Evolutionary conservation across 2,113 vertebrate genomes (phyloP).

Genomic region (Macquaria ambigua): DNA sequence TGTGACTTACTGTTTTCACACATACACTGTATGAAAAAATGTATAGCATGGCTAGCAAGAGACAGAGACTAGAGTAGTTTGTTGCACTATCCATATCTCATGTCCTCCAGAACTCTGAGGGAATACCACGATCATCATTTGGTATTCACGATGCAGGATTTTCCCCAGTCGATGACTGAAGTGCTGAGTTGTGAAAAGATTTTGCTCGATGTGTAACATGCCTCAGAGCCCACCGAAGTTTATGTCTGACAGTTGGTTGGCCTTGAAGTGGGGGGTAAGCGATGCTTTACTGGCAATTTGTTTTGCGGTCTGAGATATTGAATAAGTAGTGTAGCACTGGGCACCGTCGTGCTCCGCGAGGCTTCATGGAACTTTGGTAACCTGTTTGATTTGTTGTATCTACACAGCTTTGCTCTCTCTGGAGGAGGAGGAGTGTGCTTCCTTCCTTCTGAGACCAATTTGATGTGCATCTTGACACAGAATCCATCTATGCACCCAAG

Average conservation of each 20-base stretch:
- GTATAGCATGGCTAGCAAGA: neutral
- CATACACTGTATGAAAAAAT: conserved; percentile 6
- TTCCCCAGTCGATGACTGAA: conserved; percentile 39
- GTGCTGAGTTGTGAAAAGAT: conserved; percentile 56
- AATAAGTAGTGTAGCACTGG: conserved; percentile 48
- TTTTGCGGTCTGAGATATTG: conserved; percentile 57
- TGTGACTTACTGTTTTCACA: neutral
- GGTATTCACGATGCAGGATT: conserved; percentile 47
- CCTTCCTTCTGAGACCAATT: conserved; percentile 32
- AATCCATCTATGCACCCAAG: neutral
- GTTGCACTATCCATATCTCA: conserved; percentile 13
- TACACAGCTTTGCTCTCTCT: conserved; percentile 22
- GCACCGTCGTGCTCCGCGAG: conserved; percentile 50
- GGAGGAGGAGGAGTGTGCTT: conserved; percentile 23
- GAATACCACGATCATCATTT: conserved; percentile 43
- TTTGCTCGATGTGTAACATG: conserved; percentile 42
- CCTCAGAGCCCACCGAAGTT: conserved; percentile 44
- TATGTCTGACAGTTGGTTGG: conserved; percentile 52
- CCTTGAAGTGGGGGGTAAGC: conserved; percentile 60
- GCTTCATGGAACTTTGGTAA: conserved; percentile 51
- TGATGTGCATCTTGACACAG: conserved; percentile 39
- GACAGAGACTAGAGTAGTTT: neutral
- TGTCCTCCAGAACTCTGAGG: conserved; percentile 21
- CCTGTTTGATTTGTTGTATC: conserved; percentile 62
- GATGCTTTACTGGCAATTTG: conserved; percentile 60